Conservation (phyloP, 2,113 vertebrate genomes). For the Cinclus mexicanus region DNA sequence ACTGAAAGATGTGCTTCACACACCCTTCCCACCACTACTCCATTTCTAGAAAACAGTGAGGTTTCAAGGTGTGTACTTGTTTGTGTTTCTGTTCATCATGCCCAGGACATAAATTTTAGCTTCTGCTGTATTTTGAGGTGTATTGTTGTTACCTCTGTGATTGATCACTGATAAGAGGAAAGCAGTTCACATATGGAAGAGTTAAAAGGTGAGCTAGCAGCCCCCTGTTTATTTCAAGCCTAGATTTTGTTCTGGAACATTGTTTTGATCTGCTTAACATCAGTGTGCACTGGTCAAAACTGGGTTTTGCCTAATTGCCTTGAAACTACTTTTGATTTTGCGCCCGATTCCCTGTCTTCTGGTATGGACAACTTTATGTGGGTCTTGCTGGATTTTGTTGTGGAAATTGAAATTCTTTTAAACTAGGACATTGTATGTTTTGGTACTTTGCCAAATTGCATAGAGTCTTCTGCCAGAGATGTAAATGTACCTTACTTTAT, state of each 20-base stretch:
- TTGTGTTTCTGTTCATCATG: neutral
- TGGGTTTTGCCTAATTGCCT: neutral
- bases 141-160: neutral
- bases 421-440: neutral
- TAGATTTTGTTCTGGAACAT: neutral
- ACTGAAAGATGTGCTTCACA: neutral
- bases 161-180: neutral
- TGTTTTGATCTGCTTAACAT: neutral
- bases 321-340: neutral
- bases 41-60: neutral
- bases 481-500: neutral
- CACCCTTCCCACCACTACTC: rapidly evolving
- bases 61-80: neutral
- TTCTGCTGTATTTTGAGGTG: neutral
- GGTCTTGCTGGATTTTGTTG: neutral
- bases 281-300: neutral
- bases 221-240: neutral
- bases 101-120: neutral
- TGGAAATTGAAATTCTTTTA: neutral
- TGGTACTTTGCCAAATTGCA: neutral
- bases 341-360: neutral
- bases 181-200: neutral
- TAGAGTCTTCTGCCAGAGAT: neutral
- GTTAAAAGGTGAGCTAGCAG: neutral
- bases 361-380: neutral